Evolutionary conservation across 2,113 vertebrate species (phyloP).

Genomic region (Scopus umbretta): DNA sequence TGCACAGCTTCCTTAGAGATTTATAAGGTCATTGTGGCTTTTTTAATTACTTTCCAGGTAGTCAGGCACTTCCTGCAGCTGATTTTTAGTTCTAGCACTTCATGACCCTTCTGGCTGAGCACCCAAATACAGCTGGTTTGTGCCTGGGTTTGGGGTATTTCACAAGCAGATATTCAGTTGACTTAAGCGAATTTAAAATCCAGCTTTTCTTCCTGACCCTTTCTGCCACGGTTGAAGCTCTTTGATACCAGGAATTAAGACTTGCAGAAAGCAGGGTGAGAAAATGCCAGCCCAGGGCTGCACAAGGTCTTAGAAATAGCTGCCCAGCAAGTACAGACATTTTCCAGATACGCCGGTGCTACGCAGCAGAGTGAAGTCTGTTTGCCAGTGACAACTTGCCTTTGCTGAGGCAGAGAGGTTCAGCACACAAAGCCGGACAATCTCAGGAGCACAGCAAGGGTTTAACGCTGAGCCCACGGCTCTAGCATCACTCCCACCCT

Average conservation of each 20-base stretch:
- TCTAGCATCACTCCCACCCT: background rate
- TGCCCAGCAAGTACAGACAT: background rate
- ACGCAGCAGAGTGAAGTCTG: background rate
- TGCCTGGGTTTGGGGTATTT: background rate
- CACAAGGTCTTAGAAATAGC: background rate
- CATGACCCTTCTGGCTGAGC: background rate
- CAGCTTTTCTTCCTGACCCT: background rate
- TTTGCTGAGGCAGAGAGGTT: background rate
- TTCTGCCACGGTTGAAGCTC: background rate
- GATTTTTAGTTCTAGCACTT: background rate
- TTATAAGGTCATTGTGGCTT: background rate
- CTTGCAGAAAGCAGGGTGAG: background rate
- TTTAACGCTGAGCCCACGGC: background rate
- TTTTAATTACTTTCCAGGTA: constrained; percentile 8
- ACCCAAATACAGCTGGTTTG: background rate
- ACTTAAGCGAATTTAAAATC: background rate
- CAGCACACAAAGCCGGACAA: background rate
- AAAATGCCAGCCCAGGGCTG: background rate
- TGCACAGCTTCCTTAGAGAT: background rate
- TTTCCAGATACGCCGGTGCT: background rate
- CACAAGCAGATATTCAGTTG: background rate
- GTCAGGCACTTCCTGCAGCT: background rate
- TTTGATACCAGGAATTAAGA: background rate
- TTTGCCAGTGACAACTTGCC: background rate
- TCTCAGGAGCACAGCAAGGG: background rate